Conservation (phyloP, 2,888 invertebrate species). For the Acrobeloides nanus region DNA sequence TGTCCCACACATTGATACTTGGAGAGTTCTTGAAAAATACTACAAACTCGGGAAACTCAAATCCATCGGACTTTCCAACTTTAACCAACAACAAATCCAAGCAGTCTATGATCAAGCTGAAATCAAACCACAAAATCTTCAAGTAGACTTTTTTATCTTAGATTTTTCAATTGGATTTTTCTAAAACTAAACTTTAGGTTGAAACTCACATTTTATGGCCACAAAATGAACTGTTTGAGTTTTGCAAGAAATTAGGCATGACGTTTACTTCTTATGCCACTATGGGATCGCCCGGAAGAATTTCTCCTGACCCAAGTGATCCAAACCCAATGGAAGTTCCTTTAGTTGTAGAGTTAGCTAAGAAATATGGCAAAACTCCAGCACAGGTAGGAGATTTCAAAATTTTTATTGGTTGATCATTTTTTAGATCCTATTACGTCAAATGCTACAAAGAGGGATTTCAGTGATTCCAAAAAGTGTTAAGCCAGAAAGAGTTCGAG, state of each 20-base stretch:
- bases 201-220: conserved; percentile 74
- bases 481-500: conserved; percentile 20
- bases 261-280: conserved; percentile 38
- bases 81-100: conserved; percentile 40
- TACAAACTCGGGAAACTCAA: conserved; percentile 33
- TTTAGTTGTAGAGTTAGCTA: conserved; percentile 26
- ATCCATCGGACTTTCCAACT: conserved; percentile 44
- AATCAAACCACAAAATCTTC: conserved; percentile 44
- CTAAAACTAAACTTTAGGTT: too few species aligned
- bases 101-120: conserved; percentile 41
- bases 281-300: conserved; percentile 26
- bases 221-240: conserved; percentile 63
- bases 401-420: background rate
- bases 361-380: conserved; percentile 30
- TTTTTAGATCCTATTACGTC: conserved; percentile 24
- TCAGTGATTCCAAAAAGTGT: conserved; percentile 31
- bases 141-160: too few species aligned
- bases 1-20: conserved; percentile 34
- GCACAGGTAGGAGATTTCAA: conserved; percentile 7
- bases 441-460: conserved; percentile 25
- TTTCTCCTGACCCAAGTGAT: conserved; percentile 14
- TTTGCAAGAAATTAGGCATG: conserved; percentile 64
- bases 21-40: conserved; percentile 35
- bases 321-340: conserved; percentile 19
- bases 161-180: too few species aligned